A percentile compares a stretch with the other conserved stretches of the same genome.
phyloP scores from a whole-genome alignment of 35 echinoderm and acorn worm genomes.

The Holothuria glaberrima region DNA sequence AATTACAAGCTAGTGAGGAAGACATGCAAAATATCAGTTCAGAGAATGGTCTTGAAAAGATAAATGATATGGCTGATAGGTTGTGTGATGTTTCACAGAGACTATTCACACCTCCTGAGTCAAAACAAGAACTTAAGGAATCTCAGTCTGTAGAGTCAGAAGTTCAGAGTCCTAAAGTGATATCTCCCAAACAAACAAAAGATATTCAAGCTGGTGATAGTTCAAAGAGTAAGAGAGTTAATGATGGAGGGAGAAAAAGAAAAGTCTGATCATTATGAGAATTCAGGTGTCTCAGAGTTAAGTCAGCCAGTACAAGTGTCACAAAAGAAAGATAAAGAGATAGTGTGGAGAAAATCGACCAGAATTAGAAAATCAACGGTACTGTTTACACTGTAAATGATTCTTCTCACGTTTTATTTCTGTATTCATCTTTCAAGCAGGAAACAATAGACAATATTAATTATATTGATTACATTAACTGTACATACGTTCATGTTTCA shows the following conservation, averaged over 20 bases:
- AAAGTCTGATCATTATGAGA: not conserved
- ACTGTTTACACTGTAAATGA: slow-evolving; percentile 1
- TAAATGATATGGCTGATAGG: not conserved
- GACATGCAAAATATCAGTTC: not conserved
- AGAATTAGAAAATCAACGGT: slow-evolving; percentile 9
- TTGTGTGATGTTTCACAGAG: not conserved
- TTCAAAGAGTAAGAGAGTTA: slow-evolving; percentile 1
- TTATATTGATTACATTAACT: slow-evolving; percentile 4
- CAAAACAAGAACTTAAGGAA: not conserved
- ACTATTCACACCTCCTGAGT: not conserved
- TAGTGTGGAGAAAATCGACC: slow-evolving; percentile 5
- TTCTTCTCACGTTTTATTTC: not conserved
- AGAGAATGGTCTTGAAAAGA: not conserved
- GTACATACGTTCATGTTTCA: not conserved
- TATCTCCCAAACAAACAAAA: not conserved
- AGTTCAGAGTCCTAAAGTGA: not conserved
- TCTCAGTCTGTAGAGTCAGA: not conserved
- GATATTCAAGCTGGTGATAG: not conserved
- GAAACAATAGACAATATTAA: too few species aligned
- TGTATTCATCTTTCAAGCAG: not conserved
- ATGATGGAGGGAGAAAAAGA: not conserved
- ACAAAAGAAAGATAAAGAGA: not conserved
- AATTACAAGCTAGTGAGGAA: not conserved
- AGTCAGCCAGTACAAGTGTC: not conserved
- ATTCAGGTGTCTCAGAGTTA: not conserved